Evolutionary conservation across 2,797 vertebrate genomes (phyloP).

Genomic region (Scomberomorus guttatus): DNA sequence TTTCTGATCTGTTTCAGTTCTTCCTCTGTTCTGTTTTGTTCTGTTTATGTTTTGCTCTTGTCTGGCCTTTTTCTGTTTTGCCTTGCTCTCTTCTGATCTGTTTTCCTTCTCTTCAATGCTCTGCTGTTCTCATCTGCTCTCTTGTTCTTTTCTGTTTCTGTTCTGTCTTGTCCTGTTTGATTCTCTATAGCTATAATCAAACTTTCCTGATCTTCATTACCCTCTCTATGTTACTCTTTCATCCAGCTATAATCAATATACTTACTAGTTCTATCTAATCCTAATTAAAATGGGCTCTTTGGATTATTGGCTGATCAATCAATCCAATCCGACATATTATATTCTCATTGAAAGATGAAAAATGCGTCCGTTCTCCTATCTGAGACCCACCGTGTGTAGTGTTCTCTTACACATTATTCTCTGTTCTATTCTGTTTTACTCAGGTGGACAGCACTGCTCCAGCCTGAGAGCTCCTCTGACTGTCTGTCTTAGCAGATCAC

Average conservation of each 20-base stretch:
- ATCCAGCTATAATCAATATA: not conserved
- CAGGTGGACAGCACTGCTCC: constrained; percentile 48
- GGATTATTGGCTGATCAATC: not conserved
- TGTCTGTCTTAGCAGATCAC: constrained; percentile 71
- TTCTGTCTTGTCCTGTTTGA: constrained; percentile 12
- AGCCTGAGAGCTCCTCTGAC: constrained; percentile 60
- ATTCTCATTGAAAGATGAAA: not conserved
- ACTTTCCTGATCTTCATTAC: constrained; percentile 25
- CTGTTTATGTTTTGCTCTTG: not conserved
- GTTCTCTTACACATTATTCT: not conserved
- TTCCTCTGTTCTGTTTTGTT: not conserved
- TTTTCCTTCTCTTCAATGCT: not conserved
- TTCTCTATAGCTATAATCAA: constrained; percentile 11
- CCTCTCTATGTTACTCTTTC: constrained; percentile 10
- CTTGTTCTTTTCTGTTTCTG: not conserved
- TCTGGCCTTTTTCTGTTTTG: not conserved
- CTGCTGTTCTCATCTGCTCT: not conserved
- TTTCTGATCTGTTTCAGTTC: not conserved
- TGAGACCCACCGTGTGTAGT: no score
- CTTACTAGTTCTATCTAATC: not conserved
- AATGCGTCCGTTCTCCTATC: not conserved
- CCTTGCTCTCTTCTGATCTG: not conserved
- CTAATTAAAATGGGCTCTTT: constrained; percentile 3
- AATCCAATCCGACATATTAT: not conserved
- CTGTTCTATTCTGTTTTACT: constrained; percentile 16